Evolutionary conservation across 2,888 invertebrate species (phyloP).

Genomic region (Mamestra brassicae): DNA sequence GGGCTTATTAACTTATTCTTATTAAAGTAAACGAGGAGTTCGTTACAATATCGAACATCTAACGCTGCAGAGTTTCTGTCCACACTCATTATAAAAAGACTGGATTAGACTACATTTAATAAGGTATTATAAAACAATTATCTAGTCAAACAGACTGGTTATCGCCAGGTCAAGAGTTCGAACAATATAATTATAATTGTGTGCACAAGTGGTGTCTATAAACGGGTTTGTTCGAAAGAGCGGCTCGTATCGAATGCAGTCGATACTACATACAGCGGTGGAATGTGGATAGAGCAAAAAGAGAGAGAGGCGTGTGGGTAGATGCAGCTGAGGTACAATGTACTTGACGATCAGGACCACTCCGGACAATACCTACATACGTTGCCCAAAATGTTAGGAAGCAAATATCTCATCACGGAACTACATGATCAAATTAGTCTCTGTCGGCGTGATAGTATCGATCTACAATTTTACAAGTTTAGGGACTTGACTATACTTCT

Average conservation of each 20-base stretch:
- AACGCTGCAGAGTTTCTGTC: too few relatives aligned
- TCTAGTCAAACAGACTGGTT: not conserved
- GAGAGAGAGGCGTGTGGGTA: conserved; percentile 32
- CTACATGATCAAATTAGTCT: too few relatives aligned
- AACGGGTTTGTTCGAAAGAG: conserved; percentile 40
- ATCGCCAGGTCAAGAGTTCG: conserved; percentile 30
- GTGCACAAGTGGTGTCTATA: conserved; percentile 14
- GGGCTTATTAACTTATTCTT: too few relatives aligned
- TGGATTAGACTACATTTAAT: not conserved
- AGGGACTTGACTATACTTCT: too few relatives aligned
- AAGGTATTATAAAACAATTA: not conserved
- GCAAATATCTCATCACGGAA: not conserved
- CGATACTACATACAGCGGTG: not conserved
- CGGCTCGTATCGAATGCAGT: conserved; percentile 44
- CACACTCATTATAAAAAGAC: not conserved
- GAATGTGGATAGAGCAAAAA: conserved; percentile 53
- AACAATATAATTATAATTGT: conserved; percentile 10
- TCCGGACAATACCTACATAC: not conserved
- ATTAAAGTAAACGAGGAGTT: too few relatives aligned
- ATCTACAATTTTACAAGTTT: too few relatives aligned
- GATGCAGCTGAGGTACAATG: not conserved
- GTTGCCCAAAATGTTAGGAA: too few relatives aligned
- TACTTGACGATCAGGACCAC: not conserved
- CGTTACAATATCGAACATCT: not conserved
- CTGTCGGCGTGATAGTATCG: too few relatives aligned